Evolutionary conservation across 2,113 vertebrate species (phyloP).

Genomic region (Myxocyprinus asiaticus): DNA sequence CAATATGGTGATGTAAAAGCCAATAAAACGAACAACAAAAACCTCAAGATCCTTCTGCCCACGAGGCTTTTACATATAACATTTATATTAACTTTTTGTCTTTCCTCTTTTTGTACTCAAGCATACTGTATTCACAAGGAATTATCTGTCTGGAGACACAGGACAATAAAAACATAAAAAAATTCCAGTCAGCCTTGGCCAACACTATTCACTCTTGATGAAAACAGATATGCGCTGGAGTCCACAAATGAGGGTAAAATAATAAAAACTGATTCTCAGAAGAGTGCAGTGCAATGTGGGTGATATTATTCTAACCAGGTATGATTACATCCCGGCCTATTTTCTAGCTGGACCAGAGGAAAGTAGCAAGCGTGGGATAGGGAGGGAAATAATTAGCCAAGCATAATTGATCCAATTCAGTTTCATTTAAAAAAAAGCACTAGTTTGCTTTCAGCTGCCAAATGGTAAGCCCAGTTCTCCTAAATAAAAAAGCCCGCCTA

Average conservation of each 20-base stretch:
- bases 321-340: conserved; percentile 14
- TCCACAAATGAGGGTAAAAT: conserved; percentile 29
- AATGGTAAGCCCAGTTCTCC: background rate
- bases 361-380: conserved; percentile 6
- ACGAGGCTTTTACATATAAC: background rate
- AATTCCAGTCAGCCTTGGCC: background rate
- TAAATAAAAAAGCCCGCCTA: background rate
- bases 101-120: background rate
- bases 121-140: background rate
- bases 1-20: background rate
- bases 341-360: conserved; percentile 23
- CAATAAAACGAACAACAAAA: background rate
- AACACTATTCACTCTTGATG: conserved; percentile 29
- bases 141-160: conserved; percentile 6
- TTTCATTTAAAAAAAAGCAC: conserved; percentile 17
- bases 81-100: background rate
- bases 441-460: background rate
- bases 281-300: conserved; percentile 20
- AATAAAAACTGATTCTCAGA: conserved; percentile 36
- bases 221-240: conserved; percentile 34
- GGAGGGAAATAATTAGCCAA: background rate
- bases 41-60: background rate
- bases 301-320: conserved; percentile 45
- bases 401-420: conserved; percentile 2
- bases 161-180: conserved; percentile 23